Conservation (phyloP, 2,888 invertebrate species). For the Neria commutata region DNA sequence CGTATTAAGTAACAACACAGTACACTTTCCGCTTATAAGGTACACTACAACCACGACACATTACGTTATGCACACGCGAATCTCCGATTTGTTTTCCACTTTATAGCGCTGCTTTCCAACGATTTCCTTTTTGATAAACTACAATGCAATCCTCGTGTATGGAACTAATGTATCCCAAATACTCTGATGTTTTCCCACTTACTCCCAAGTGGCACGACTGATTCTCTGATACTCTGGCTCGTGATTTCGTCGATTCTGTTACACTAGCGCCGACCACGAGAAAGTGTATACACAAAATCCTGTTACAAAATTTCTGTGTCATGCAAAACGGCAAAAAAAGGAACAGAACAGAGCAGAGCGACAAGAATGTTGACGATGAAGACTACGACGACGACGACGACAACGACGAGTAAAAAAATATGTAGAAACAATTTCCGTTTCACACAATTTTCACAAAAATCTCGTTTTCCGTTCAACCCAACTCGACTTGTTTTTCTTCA, state of each 20-base stretch:
- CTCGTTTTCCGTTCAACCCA: conserved; percentile 8
- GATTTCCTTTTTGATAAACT: too few species aligned
- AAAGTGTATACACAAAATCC: conserved; percentile 40
- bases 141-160: too few species aligned
- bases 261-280: background rate
- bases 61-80: too few species aligned
- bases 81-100: too few species aligned
- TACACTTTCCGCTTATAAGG: too few species aligned
- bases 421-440: conserved; percentile 35
- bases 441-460: conserved; percentile 39
- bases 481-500: conserved; percentile 10
- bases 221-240: background rate
- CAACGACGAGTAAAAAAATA: background rate
- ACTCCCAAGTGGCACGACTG: too few species aligned
- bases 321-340: conserved; percentile 17
- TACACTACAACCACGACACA: too few species aligned
- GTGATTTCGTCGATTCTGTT: conserved; percentile 4
- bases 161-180: too few species aligned
- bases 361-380: conserved; percentile 19
- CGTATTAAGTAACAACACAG: too few species aligned
- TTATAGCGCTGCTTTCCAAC: too few species aligned
- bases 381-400: conserved; percentile 21
- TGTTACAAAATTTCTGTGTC: conserved; percentile 37
- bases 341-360: conserved; percentile 14
- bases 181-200: too few species aligned